Evolutionary conservation across 2,797 vertebrate genomes (phyloP).

Genomic region (Aplochiton taeniatus): DNA sequence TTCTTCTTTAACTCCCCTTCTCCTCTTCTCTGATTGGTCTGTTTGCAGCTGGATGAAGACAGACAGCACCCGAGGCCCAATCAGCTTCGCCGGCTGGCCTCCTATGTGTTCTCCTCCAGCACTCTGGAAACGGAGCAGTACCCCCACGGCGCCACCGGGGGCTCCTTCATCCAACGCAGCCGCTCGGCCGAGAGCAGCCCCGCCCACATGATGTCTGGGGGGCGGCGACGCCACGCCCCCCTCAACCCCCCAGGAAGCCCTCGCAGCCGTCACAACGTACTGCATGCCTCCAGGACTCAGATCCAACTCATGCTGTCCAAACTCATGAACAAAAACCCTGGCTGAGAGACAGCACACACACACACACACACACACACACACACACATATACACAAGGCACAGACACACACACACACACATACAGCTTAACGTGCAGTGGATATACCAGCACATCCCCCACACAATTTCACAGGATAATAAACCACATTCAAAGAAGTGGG

Average conservation of each 20-base stretch:
- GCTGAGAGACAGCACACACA: slow-evolving; percentile 58
- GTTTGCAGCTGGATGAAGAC: slow-evolving; percentile 93
- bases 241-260: slow-evolving; percentile 84
- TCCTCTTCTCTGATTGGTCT: slow-evolving; percentile 93
- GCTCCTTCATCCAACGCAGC: slow-evolving; percentile 97
- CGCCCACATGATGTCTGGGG: slow-evolving; percentile 77
- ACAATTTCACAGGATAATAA: slow-evolving; percentile 10
- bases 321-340: slow-evolving; percentile 91
- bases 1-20: slow-evolving; percentile 71
- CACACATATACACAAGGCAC: too few relatives aligned
- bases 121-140: slow-evolving; percentile 98
- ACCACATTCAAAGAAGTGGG: slow-evolving; percentile 27
- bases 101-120: slow-evolving; percentile 98
- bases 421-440: slow-evolving; percentile 3
- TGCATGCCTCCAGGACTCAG: slow-evolving; percentile 91
- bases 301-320: slow-evolving; percentile 97
- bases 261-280: slow-evolving; percentile 92
- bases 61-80: slow-evolving; percentile 90
- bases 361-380: too few relatives aligned
- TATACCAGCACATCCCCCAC: slow-evolving; percentile 29
- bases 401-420: not conserved
- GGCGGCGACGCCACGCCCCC: slow-evolving; percentile 84
- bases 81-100: slow-evolving; percentile 97
- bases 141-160: slow-evolving; percentile 87
- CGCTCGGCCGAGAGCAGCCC: slow-evolving; percentile 98